phyloP scores from a whole-genome alignment of 2,797 vertebrate species.

The Arctocebus calabarensis region DNA sequence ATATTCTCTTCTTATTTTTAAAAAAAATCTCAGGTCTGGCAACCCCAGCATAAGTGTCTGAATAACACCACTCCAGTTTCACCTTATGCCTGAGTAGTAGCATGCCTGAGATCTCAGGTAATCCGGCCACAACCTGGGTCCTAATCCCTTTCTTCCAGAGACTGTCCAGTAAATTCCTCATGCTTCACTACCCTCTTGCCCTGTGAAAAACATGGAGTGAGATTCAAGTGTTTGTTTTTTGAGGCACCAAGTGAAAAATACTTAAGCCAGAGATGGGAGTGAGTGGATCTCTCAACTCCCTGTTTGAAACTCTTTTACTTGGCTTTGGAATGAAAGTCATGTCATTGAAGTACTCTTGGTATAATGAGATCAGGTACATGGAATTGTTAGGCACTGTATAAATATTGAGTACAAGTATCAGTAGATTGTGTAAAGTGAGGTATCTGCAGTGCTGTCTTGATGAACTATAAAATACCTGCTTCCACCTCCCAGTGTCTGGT shows the following conservation, averaged over 20 bases:
- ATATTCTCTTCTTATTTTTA: not conserved
- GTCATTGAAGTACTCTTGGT: accelerated
- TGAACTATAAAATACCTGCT: not conserved
- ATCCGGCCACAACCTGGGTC: not conserved
- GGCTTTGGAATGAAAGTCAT: not conserved
- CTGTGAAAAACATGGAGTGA: not conserved
- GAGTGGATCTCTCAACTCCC: not conserved
- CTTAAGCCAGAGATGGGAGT: not conserved
- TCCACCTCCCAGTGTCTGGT: not conserved
- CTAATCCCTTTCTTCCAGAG: not conserved
- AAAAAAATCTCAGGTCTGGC: not conserved
- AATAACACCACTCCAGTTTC: not conserved
- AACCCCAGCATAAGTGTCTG: accelerated
- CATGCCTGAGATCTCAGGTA: not conserved
- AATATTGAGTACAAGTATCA: not conserved
- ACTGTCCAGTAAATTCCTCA: accelerated
- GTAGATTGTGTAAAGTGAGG: not conserved
- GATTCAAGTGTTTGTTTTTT: not conserved
- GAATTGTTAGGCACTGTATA: not conserved
- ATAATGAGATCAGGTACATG: accelerated
- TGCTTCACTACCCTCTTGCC: not conserved
- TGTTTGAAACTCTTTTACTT: not conserved
- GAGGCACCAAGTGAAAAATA: not conserved
- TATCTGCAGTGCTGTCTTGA: not conserved
- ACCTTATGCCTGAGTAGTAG: accelerated